Conservation (phyloP, 2,113 vertebrate species). For the Passer montanus region DNA sequence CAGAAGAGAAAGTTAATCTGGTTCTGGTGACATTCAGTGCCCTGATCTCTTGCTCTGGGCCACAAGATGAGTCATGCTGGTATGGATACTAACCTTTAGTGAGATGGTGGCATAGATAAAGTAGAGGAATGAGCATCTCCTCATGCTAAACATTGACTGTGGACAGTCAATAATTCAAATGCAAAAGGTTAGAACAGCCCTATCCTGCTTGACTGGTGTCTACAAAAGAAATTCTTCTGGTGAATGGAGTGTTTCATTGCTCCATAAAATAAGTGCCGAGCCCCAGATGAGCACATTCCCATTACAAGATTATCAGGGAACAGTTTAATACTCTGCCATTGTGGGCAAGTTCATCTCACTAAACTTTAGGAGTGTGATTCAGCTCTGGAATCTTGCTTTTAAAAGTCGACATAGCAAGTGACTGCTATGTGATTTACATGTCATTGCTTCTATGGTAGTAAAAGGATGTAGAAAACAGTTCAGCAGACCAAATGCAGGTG, state of each 20-base stretch:
- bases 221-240: neutral
- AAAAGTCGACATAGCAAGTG: neutral
- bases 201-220: neutral
- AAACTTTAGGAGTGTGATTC: neutral
- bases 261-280: neutral
- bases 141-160: neutral
- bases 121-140: neutral
- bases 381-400: neutral
- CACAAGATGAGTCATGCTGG: neutral
- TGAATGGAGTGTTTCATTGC: neutral
- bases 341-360: neutral
- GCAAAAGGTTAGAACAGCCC: neutral
- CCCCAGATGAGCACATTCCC: rapidly evolving
- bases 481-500: neutral
- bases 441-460: neutral
- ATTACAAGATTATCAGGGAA: neutral
- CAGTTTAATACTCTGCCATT: neutral
- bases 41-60: neutral
- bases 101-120: neutral
- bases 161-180: neutral
- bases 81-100: neutral
- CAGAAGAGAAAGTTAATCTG: neutral
- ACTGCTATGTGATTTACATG: neutral
- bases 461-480: neutral
- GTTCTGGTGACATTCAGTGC: neutral